phyloP scores from a whole-genome alignment of 2,888 invertebrate species.

The Megaustenia siamemsis region DNA sequence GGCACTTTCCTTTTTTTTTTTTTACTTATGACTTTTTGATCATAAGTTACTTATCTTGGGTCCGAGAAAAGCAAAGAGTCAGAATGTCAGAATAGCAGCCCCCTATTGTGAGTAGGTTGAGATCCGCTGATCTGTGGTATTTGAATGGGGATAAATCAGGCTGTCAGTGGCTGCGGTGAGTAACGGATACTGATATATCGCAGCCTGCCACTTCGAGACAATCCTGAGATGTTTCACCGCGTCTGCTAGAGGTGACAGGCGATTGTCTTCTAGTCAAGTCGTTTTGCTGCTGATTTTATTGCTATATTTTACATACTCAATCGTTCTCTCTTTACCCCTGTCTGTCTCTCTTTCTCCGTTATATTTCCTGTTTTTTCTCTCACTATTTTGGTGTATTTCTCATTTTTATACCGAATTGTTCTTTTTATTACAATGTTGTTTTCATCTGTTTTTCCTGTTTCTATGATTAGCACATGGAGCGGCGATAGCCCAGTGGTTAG shows the following conservation, averaged over 20 bases:
- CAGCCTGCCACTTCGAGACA: slow-evolving; percentile 5
- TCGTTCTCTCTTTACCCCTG: not conserved
- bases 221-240: not conserved
- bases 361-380: not conserved
- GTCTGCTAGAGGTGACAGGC: not conserved
- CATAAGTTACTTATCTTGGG: no score
- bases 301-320: not conserved
- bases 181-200: slow-evolving; percentile 28
- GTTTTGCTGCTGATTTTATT: not conserved
- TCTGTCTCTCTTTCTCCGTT: not conserved
- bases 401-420: not conserved
- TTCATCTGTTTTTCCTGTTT: not conserved
- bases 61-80: no score
- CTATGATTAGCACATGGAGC: no score
- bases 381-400: not conserved
- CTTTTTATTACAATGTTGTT: not conserved
- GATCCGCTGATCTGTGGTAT: slow-evolving; percentile 45
- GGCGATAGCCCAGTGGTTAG: no score
- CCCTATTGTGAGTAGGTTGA: no score
- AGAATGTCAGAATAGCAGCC: no score
- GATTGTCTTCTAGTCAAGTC: not conserved
- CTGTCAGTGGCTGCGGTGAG: slow-evolving; percentile 23
- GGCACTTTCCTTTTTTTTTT: no score
- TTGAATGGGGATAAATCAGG: slow-evolving; percentile 28
- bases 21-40: no score